Evolutionary conservation across 2,888 invertebrate species (phyloP).

Genomic region (Liopterus haemorrhoidalis): DNA sequence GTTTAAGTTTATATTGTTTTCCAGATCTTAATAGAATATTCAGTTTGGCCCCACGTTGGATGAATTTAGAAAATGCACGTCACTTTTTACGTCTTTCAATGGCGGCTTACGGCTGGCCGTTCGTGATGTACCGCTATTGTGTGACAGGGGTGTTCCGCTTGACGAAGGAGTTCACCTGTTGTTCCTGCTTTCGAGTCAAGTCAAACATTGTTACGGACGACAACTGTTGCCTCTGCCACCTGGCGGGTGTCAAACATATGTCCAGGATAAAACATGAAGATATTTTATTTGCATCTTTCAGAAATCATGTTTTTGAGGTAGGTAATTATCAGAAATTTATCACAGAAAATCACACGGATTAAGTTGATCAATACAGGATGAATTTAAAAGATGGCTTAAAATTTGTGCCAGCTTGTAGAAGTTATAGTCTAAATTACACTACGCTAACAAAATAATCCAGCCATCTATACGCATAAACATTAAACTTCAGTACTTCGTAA

Average conservation of each 20-base stretch:
- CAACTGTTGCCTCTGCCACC: conserved; percentile 84
- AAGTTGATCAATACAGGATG: neutral
- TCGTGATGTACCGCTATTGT: conserved; percentile 70
- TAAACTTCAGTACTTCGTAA: too few species aligned
- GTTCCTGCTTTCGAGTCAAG: conserved; percentile 58
- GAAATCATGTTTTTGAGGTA: conserved; percentile 79
- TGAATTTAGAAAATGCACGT: conserved; percentile 68
- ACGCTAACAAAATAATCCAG: conserved; percentile 1
- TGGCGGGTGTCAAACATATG: conserved; percentile 75
- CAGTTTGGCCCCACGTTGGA: conserved; percentile 67
- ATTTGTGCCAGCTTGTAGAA: too few species aligned
- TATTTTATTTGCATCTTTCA: conserved; percentile 79
- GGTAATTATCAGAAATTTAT: conserved; percentile 28
- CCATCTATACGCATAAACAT: too few species aligned
- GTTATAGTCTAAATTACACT: too few species aligned
- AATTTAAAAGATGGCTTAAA: neutral
- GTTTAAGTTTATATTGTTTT: conserved; percentile 9
- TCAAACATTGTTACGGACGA: conserved; percentile 70
- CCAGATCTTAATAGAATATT: conserved; percentile 53
- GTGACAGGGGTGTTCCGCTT: conserved; percentile 70
- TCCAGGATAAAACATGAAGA: conserved; percentile 70
- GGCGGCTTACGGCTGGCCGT: conserved; percentile 85
- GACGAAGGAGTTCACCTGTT: conserved; percentile 62
- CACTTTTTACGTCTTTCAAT: conserved; percentile 76
- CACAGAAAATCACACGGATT: neutral